These are phyloP conservation scores for Sebastes baramenuke DNA, from an alignment of 2,797 vertebrate species.

Conservation along the genomic window DNA sequence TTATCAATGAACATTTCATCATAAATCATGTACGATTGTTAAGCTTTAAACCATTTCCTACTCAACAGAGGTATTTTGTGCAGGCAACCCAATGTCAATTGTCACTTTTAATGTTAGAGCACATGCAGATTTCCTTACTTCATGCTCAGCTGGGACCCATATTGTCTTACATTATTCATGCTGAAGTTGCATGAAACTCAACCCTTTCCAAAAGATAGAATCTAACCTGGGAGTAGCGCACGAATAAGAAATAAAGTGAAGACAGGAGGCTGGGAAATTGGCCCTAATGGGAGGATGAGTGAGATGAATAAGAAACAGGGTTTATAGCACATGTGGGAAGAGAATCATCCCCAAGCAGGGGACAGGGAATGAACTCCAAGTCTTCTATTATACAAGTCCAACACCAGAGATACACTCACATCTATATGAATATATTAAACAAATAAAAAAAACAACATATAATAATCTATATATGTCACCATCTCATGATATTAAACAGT, in stretches of 20 bases:
- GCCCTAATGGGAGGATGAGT: conserved; percentile 63
- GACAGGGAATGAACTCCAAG: conserved; percentile 1
- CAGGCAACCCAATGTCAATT: not conserved
- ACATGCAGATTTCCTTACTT: conserved; percentile 45
- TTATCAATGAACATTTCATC: not conserved
- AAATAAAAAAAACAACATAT: not conserved
- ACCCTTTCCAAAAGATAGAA: conserved; percentile 56
- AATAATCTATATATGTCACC: not conserved
- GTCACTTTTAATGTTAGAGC: conserved; percentile 42
- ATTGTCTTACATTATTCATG: conserved; percentile 76
- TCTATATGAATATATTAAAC: not conserved
- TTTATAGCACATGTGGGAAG: conserved; percentile 36
- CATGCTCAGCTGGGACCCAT: conserved; percentile 51
- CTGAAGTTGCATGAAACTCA: conserved; percentile 69
- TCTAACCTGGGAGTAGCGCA: conserved; percentile 47
- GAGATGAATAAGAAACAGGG: conserved; percentile 59
- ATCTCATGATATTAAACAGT: not conserved
- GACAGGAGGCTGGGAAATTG: conserved; percentile 55
- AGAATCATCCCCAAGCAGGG: conserved; percentile 17
- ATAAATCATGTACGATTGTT: not conserved
- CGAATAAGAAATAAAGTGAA: conserved; percentile 59
- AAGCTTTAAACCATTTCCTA: not conserved
- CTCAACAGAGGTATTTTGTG: not conserved
- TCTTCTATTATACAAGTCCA: not conserved
- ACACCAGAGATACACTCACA: not conserved